A percentile compares a stretch with the other conserved stretches of the same genome.
Evolutionary conservation across 37 sponge, comb jelly and placozoan species (phyloP).

Genomic region (Diacarnus erythraeanus): DNA sequence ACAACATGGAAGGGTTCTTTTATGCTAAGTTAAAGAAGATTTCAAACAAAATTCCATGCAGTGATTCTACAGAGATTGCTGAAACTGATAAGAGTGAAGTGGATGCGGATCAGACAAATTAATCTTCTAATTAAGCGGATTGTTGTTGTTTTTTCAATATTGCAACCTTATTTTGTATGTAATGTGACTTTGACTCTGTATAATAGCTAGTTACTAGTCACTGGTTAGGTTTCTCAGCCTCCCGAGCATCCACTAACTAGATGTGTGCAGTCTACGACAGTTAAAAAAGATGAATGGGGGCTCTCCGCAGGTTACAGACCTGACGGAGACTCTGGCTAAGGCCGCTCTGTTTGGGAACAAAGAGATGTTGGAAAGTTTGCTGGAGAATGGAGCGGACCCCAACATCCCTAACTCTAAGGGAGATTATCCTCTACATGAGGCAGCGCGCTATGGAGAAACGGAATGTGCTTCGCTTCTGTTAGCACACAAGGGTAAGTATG

Average conservation of each 20-base stretch:
- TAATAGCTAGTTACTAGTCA: too few relatives aligned
- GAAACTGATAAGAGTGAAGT: not conserved
- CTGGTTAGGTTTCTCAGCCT: too few relatives aligned
- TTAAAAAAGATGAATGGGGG: not conserved
- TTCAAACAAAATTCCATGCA: constrained; percentile 50
- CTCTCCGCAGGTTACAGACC: not conserved
- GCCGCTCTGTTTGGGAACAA: constrained; percentile 48
- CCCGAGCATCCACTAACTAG: too few relatives aligned
- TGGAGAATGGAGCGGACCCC: constrained; percentile 53
- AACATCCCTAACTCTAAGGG: constrained; percentile 54
- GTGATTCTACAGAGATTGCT: not conserved
- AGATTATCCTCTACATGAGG: constrained; percentile 58
- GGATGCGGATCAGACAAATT: not conserved
- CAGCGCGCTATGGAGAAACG: constrained; percentile 53
- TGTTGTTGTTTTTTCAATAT: not conserved
- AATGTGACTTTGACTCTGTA: too few relatives aligned
- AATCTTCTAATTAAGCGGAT: not conserved
- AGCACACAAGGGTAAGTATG: constrained; percentile 35
- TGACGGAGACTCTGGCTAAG: constrained; percentile 19
- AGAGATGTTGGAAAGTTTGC: constrained; percentile 40
- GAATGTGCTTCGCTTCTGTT: constrained; percentile 58
- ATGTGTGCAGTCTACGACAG: too few relatives aligned
- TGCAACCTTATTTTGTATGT: not conserved
- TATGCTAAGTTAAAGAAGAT: constrained; percentile 96
- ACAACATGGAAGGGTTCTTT: constrained; percentile 99